Evolutionary conservation across 2,888 invertebrate genomes (phyloP), one percentile per base, ranked within the genome.

Genomic region (Hypomecis atomaria): DNA sequence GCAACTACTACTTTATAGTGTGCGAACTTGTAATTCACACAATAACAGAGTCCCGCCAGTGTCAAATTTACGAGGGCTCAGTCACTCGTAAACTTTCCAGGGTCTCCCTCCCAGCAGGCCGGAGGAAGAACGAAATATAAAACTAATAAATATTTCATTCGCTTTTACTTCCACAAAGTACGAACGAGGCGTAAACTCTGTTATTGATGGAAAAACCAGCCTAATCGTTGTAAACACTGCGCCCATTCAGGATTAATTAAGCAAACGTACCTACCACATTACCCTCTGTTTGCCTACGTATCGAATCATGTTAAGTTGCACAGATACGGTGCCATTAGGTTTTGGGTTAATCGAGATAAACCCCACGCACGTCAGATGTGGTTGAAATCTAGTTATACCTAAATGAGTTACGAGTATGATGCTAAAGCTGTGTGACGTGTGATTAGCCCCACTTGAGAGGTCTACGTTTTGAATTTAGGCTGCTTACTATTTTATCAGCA

Each of bases 201-300:
- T 50, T 61, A 70, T 66, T 54, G 60, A 66, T 62, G 61, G 59
- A 71, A 69, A 63, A 60, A 63, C 47, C 62, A 65, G 59, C 48
- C 45, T 44, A 50, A 66, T 59, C 42, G 66, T 64, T 11, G 64
- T 70, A 70, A 78, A 74, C 75, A 73, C 40, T 62, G 47, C 42
- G 65, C 55, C 69, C 13, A 67, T 71, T 73, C 65, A 11, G 66
- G 66, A 73, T 76, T 75, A 67, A 78, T 74, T 72, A 76, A 68
- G 71, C 68, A 69, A 60, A 67, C 62, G 44, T 44, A 54, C 57
- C 60, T 59, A 62, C 10, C 45, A 67, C 61, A 73, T 69, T 67
- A 67, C 67, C 66, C 70, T 54, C 69, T 63, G 72, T 71, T 70
- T 73, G 64, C 65, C 67, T 65, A 52, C 65, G 36, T 34, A 36